Percentiles rank a stretch among this genome's conserved stretches.
These are phyloP conservation scores for Clanis bilineata DNA, from an alignment of 2,888 invertebrate genomes.

Conservation along the genomic window DNA sequence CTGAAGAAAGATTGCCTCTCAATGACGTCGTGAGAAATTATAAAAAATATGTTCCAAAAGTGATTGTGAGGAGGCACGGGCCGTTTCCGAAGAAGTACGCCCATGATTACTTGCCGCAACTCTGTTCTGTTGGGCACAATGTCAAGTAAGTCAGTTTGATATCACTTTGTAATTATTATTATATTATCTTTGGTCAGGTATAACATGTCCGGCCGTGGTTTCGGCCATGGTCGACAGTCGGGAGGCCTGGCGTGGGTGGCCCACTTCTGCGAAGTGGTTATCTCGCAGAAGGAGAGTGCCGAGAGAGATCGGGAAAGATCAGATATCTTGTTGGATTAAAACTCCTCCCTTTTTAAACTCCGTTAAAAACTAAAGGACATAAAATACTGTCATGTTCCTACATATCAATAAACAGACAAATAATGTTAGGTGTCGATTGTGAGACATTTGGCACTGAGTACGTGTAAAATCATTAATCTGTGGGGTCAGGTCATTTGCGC, in stretches of 20 bases:
- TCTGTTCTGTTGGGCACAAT: conserved; percentile 81
- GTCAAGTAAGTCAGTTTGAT: conserved; percentile 71
- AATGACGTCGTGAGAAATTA: conserved; percentile 89
- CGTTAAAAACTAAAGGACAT: no score
- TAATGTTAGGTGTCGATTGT: neutral
- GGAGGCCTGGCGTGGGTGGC: no score
- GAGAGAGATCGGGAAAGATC: no score
- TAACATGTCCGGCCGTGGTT: no score
- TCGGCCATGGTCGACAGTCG: no score
- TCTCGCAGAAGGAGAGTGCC: no score
- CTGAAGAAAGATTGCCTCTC: conserved; percentile 86
- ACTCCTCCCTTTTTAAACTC: no score
- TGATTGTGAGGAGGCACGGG: conserved; percentile 87
- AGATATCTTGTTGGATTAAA: no score
- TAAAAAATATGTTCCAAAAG: conserved; percentile 91
- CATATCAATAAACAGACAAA: neutral
- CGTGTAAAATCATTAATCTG: neutral
- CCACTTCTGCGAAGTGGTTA: no score
- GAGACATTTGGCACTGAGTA: neutral
- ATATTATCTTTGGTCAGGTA: no score
- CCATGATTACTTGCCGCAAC: conserved; percentile 79
- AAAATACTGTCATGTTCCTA: no score
- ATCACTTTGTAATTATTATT: neutral
- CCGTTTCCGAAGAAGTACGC: conserved; percentile 90
- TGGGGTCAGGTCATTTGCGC: neutral